Evolutionary conservation across 2,888 invertebrate species (phyloP), one percentile per base, ranked within the genome.

Genomic region (Himalopsyche kuldschensis): DNA sequence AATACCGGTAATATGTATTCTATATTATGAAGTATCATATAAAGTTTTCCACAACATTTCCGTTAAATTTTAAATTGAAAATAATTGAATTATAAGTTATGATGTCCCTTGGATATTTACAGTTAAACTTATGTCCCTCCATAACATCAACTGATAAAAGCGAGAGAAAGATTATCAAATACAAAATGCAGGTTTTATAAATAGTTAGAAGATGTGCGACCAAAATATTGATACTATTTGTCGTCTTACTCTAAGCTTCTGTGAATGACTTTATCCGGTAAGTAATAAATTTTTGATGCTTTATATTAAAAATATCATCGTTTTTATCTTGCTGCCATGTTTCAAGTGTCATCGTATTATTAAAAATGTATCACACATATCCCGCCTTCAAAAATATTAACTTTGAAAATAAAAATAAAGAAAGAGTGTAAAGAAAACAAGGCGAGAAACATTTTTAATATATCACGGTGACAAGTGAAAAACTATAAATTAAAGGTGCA

Each of bases 401-500:
- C n/a, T 20, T 55, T 48, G 4, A 48, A 55, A 55, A 55, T 20
- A 20, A 3, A 1, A 55, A 55, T 20, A 55, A 55, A 5, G 55
- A 55, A 55, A 55, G 55, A 55, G 55, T 20, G 20, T 20, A 24
- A 77, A 10, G 24, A 41, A 41, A 77, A 77, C 77, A 35, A 15
- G 17, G 17, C 24, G 32, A 35, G 24, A 78, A 77, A 31, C 47
- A 20, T 82, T 78, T 80, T 79, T 78, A 81, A 85, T 85, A 83
- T 80, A 81, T 83, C 83, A 79, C 76, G 35, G 76, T 76, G 84
- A 85, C 83, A 81, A 75, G 69, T 41, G 63, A 75, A 79, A 83
- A 79, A 81, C 80, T 80, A 85, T 84, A 84, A 83, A 83, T 83
- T 81, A 79, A 78, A 83, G 75, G 79, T 79, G 81, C 79, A 81